Conservation (phyloP, 1,140 invertebrate genomes). For the Euwallacea similis region DNA sequence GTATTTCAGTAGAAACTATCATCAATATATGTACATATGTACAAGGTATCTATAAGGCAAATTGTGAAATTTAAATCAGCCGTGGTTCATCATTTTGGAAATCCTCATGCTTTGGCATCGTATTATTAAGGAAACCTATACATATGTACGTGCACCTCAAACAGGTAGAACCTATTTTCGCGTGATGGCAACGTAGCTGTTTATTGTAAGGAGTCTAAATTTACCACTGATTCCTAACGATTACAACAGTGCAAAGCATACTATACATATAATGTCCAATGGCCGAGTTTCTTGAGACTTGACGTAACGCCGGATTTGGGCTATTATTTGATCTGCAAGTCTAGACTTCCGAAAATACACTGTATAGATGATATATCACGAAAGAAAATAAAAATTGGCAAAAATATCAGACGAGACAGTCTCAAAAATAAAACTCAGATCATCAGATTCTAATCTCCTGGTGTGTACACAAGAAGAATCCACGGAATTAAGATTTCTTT, state of each 20-base stretch:
- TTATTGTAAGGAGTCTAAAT: conserved; percentile 17
- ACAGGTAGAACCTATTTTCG: conserved; percentile 21
- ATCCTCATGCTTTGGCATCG: no score
- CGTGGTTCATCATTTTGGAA: no score
- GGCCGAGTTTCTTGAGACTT: neutral
- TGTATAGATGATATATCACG: neutral
- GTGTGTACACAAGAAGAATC: no score
- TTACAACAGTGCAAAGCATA: neutral
- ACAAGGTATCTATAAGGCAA: no score
- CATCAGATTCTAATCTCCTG: no score
- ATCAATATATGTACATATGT: no score
- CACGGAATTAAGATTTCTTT: neutral
- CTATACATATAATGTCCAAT: neutral
- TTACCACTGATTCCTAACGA: conserved; percentile 11
- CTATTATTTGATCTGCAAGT: neutral
- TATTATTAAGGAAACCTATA: no score
- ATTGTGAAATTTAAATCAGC: no score
- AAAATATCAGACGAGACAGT: neutral
- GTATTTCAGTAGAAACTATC: no score
- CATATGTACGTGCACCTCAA: no score
- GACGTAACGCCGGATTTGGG: neutral
- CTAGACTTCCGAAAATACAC: neutral
- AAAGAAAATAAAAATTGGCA: conserved; percentile 2
- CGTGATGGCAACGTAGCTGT: conserved; percentile 15
- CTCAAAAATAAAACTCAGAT: neutral